Evolutionary conservation across 2,797 vertebrate species (phyloP).

Genomic region (Enteromius mattozi): DNA sequence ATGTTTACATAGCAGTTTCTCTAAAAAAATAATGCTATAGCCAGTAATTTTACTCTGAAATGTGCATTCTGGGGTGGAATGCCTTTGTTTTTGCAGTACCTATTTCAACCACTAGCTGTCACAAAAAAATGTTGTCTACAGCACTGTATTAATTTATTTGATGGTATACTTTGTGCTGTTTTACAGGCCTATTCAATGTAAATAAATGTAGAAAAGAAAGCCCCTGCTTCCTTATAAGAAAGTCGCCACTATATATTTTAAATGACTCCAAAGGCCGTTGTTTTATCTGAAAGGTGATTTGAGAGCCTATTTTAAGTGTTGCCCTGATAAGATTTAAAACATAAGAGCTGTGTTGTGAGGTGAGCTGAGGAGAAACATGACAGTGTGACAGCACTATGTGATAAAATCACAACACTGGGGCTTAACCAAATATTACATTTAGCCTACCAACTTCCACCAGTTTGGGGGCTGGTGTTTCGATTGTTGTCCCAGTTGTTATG

Average conservation of each 20-base stretch:
- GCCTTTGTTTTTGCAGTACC: no score
- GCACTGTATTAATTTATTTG: background rate
- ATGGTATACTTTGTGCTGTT: background rate
- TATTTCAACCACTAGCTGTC: no score
- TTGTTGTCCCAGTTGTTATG: constrained; percentile 92
- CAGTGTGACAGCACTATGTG: constrained; percentile 72
- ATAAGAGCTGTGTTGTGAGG: background rate
- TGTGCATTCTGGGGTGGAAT: no score
- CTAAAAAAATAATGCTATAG: no score
- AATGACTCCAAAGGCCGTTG: background rate
- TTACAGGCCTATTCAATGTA: background rate
- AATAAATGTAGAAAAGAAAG: background rate
- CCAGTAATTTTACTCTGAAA: no score
- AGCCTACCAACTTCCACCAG: constrained; percentile 79
- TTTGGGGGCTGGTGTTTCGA: constrained; percentile 81
- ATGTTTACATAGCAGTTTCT: no score
- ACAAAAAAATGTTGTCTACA: background rate
- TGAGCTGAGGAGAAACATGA: constrained; percentile 25
- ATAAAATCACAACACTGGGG: constrained; percentile 74
- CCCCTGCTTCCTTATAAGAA: background rate
- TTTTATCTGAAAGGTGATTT: constrained; percentile 31
- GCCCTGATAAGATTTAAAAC: constrained; percentile 34
- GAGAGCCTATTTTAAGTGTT: constrained; percentile 16
- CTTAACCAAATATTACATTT: constrained; percentile 90
- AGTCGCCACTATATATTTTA: background rate